Percentiles rank a stretch among this genome's conserved stretches.
Evolutionary conservation across 2,113 vertebrate species (phyloP).

Genomic region (Rafetus swinhoei): DNA sequence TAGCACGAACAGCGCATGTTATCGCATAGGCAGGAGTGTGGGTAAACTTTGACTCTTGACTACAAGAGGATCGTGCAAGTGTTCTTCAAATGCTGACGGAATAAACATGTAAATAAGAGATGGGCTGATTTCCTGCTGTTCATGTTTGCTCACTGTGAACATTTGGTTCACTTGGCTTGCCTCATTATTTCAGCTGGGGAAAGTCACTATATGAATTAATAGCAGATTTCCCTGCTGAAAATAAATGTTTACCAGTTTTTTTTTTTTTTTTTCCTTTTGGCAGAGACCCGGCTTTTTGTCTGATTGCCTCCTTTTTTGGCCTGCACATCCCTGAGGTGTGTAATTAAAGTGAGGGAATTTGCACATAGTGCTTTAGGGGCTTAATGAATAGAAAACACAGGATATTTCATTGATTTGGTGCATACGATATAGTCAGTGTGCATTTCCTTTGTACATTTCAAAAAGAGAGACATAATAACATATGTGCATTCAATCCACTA

Average conservation of each 20-base stretch:
- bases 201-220: slow-evolving; percentile 85
- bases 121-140: slow-evolving; percentile 74
- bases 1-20: not conserved
- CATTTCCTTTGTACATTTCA: slow-evolving; percentile 77
- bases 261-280: slow-evolving; percentile 71
- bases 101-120: slow-evolving; percentile 76
- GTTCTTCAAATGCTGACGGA: slow-evolving; percentile 69
- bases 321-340: slow-evolving; percentile 81
- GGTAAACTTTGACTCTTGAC: slow-evolving; percentile 23
- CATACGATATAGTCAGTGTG: slow-evolving; percentile 70
- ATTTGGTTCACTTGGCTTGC: slow-evolving; percentile 80
- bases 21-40: not conserved
- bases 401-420: slow-evolving; percentile 80
- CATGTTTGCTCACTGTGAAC: slow-evolving; percentile 80
- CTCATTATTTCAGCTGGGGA: slow-evolving; percentile 83
- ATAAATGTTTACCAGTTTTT: slow-evolving; percentile 83
- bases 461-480: slow-evolving; percentile 72
- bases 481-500: slow-evolving; percentile 58
- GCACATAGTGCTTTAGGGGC: slow-evolving; percentile 76
- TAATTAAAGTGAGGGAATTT: slow-evolving; percentile 87
- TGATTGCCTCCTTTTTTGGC: slow-evolving; percentile 76
- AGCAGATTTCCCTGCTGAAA: slow-evolving; percentile 84
- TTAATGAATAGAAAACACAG: slow-evolving; percentile 82
- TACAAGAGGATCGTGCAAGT: not conserved
- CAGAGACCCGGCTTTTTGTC: slow-evolving; percentile 80